Evolutionary conservation across 92 coral and sea anemone genomes (phyloP).

Genomic region (Montipora capitata): DNA sequence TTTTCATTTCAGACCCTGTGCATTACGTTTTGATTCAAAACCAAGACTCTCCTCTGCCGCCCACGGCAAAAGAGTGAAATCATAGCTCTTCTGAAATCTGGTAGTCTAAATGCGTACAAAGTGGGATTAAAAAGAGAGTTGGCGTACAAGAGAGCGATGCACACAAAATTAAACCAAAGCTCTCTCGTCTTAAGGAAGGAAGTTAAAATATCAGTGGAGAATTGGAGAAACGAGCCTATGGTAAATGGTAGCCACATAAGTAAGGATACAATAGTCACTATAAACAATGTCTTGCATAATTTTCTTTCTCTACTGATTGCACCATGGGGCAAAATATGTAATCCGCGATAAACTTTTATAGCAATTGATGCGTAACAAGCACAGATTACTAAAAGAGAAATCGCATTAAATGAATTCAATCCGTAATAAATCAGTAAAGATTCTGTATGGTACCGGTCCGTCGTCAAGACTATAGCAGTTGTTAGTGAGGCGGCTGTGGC

Average conservation of each 20-base stretch:
- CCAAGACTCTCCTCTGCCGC: too few species aligned
- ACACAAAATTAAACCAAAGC: too few species aligned
- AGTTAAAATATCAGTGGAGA: not conserved
- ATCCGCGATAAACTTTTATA: not conserved
- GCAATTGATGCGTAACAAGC: not conserved
- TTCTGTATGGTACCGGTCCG: fast-evolving
- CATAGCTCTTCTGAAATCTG: too few species aligned
- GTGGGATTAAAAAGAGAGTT: too few species aligned
- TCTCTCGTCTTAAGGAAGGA: too few species aligned
- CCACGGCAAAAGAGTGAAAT: too few species aligned
- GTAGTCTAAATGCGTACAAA: too few species aligned
- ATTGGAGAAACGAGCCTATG: not conserved
- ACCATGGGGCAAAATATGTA: not conserved
- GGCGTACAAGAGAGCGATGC: too few species aligned
- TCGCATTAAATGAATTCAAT: not conserved
- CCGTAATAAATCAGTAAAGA: not conserved
- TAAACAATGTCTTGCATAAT: too few species aligned
- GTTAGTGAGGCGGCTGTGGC: conserved; percentile 36
- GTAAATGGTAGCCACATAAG: not conserved
- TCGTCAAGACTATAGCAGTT: not conserved
- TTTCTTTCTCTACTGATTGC: not conserved
- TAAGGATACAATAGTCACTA: not conserved
- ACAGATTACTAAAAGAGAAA: not conserved
- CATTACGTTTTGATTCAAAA: too few species aligned
- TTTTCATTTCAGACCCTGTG: too few species aligned